A percentile compares a stretch with the other conserved stretches of the same genome.
These are phyloP conservation scores for Dendrophyllia cribrosa DNA, from an alignment of 64 coral and sea anemone species.

Conservation along the genomic window DNA sequence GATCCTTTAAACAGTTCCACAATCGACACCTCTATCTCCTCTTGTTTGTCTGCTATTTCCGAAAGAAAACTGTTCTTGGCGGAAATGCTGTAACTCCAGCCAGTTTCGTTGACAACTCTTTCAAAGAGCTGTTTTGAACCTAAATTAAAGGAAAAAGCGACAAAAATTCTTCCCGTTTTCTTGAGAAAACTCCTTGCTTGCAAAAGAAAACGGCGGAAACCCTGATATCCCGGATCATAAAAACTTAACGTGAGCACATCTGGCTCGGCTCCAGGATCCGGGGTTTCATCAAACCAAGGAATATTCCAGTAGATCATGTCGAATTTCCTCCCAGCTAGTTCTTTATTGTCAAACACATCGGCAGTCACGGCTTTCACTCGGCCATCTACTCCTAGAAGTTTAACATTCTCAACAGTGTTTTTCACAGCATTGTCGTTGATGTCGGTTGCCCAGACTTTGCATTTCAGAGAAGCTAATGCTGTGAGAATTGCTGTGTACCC, in stretches of 20 bases:
- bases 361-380: not conserved
- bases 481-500: not conserved
- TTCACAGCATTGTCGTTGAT: conserved; percentile 30
- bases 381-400: conserved; percentile 11
- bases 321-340: not conserved
- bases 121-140: conserved; percentile 31
- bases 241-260: conserved; percentile 1
- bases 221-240: conserved; percentile 5
- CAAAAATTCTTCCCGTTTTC: not conserved
- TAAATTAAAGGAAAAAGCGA: conserved; percentile 28
- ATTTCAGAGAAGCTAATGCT: not conserved
- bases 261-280: not conserved
- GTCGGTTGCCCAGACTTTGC: conserved; percentile 32
- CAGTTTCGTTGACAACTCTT: not conserved
- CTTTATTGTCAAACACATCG: conserved; percentile 17
- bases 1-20: too few relatives aligned
- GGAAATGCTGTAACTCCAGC: not conserved
- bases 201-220: conserved; percentile 20
- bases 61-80: too few relatives aligned
- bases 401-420: conserved; percentile 42
- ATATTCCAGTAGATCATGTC: conserved; percentile 50
- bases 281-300: not conserved
- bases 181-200: conserved; percentile 19
- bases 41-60: too few relatives aligned
- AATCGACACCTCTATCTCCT: too few relatives aligned